A percentile compares a stretch with the other conserved stretches of the same genome.
Conservation (phyloP, 2,888 invertebrate species). For the Lepidocyrtoides sp. region DNA sequence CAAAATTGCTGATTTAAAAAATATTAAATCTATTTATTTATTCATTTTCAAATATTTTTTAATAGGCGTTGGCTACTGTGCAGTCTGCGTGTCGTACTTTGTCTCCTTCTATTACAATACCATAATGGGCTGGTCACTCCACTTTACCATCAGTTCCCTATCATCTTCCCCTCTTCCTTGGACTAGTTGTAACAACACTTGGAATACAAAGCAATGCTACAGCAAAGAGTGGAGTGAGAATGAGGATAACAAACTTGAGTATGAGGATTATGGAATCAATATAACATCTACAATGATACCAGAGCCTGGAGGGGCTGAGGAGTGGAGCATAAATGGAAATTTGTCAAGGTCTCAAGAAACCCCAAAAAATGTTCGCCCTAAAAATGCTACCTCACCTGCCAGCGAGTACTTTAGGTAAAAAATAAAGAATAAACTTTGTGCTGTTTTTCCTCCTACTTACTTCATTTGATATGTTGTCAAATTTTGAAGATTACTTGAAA, state of each 20-base stretch:
- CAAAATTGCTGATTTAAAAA: no score
- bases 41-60: constrained; percentile 1
- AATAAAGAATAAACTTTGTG: no score
- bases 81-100: constrained; percentile 93
- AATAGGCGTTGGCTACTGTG: constrained; percentile 92
- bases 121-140: constrained; percentile 94
- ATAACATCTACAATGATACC: background rate
- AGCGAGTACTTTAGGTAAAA: constrained; percentile 93
- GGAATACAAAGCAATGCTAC: constrained; percentile 92
- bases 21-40: no score
- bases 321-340: constrained; percentile 5
- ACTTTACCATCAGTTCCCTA: constrained; percentile 90
- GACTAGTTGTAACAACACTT: constrained; percentile 93
- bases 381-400: constrained; percentile 90
- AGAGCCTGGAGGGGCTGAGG: constrained; percentile 23
- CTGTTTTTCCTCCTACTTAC: no score
- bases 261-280: background rate
- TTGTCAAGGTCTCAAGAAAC: constrained; percentile 68
- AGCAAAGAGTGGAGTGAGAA: constrained; percentile 84
- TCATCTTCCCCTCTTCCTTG: constrained; percentile 92
- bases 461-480: no score
- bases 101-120: constrained; percentile 95
- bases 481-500: no score
- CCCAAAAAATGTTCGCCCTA: constrained; percentile 82
- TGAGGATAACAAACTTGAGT: background rate